Evolutionary conservation across 2,888 invertebrate species (phyloP).

Genomic region (Cataglyphis cursor): DNA sequence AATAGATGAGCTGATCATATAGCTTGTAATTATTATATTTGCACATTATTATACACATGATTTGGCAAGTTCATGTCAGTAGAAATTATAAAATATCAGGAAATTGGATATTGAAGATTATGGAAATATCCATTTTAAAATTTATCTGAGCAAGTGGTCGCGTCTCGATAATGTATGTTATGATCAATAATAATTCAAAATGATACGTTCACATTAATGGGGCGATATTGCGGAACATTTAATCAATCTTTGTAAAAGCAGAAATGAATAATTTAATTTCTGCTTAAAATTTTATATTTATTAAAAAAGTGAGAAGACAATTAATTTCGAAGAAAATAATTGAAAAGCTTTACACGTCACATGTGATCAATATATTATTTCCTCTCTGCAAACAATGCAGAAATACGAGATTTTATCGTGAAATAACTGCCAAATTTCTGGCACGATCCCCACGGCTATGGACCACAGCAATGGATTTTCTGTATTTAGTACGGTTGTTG

Average conservation of each 20-base stretch:
- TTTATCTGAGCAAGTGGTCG: background rate
- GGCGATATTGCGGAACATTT: background rate
- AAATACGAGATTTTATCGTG: background rate
- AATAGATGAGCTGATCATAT: background rate
- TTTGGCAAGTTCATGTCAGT: background rate
- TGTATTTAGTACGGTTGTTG: conserved; percentile 35
- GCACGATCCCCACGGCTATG: background rate
- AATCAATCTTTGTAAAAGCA: background rate
- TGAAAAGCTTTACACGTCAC: background rate
- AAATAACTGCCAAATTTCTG: conserved; percentile 32
- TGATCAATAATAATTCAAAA: conserved; percentile 10
- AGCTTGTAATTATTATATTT: background rate
- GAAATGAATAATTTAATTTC: conserved; percentile 5
- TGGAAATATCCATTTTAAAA: background rate
- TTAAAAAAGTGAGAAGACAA: background rate
- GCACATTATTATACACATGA: background rate
- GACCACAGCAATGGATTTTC: conserved; percentile 16
- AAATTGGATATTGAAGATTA: conserved; percentile 23
- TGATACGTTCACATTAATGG: background rate
- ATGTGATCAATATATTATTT: background rate
- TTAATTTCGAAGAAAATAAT: background rate
- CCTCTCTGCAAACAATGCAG: background rate
- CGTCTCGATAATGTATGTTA: background rate
- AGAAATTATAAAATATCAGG: background rate
- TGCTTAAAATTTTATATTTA: background rate